Percentiles rank a stretch among this genome's conserved stretches.
Conservation (phyloP, 2,113 vertebrate species). For the Zosterops borbonicus region DNA sequence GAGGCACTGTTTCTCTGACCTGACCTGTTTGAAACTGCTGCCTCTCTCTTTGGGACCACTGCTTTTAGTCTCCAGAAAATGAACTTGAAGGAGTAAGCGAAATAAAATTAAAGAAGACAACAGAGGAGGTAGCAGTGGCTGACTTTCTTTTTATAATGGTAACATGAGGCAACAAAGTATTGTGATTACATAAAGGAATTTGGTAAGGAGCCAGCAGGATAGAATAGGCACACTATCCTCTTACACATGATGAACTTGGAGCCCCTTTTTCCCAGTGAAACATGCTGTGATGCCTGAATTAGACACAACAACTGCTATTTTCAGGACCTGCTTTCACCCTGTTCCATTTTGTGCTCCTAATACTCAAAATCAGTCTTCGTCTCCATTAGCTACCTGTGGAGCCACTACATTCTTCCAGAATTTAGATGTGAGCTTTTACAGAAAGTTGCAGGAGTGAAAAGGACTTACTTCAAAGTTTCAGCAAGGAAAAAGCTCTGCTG, state of each 20-base stretch:
- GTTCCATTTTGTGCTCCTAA: background rate
- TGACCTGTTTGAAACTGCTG: background rate
- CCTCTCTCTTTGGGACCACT: background rate
- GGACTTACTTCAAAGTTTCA: slow-evolving; percentile 95
- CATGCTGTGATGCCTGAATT: background rate
- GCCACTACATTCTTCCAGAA: background rate
- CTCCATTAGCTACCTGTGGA: background rate
- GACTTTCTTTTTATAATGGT: background rate
- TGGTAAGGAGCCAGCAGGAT: background rate
- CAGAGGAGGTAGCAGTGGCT: background rate
- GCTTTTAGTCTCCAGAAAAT: background rate
- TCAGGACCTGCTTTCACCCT: background rate
- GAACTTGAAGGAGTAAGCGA: background rate
- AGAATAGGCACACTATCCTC: background rate
- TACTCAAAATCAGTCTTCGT: background rate
- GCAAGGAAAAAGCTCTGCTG: slow-evolving; percentile 99
- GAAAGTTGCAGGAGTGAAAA: background rate
- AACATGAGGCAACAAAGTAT: background rate
- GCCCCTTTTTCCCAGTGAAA: background rate
- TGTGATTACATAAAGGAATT: background rate
- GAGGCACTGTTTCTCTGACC: background rate
- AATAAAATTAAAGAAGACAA: background rate
- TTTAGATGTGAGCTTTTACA: background rate
- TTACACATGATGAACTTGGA: background rate
- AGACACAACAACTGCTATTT: background rate